Conservation (phyloP, 2,888 invertebrate genomes). For the Patella depressa region DNA sequence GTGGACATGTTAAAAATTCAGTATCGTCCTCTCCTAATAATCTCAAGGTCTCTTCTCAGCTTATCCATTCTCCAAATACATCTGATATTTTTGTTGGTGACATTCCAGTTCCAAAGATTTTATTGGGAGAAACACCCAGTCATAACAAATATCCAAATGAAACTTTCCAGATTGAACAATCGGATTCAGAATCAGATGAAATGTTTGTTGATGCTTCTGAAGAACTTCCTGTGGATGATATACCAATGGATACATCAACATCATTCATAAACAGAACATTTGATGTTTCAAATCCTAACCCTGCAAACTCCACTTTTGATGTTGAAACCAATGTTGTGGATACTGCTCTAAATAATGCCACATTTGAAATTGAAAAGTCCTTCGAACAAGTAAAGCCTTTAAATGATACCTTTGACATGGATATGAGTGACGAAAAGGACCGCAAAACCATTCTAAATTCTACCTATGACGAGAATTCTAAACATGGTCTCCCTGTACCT, state of each 20-base stretch:
- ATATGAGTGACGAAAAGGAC: neutral
- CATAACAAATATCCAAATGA: neutral
- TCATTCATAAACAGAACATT: slow-evolving; percentile 2
- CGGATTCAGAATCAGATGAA: neutral
- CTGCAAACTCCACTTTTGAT: neutral
- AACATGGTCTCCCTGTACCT: too few relatives aligned
- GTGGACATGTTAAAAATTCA: neutral
- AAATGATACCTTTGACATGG: slow-evolving; percentile 1
- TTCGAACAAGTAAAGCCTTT: neutral
- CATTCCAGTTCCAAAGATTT: neutral
- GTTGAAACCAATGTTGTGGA: neutral
- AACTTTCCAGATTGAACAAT: neutral
- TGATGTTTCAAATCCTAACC: neutral
- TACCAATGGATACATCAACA: neutral
- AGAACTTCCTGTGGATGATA: neutral
- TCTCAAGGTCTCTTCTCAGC: neutral
- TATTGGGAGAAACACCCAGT: neutral
- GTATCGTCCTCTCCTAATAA: neutral
- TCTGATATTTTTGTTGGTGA: neutral
- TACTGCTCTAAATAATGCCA: neutral
- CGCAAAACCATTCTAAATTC: neutral
- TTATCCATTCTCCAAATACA: neutral
- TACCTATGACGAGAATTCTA: neutral
- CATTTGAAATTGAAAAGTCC: slow-evolving; percentile 1
- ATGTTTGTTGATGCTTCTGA: neutral